Conservation (phyloP, 2,888 invertebrate species). For the Oscheius myriophilus region DNA sequence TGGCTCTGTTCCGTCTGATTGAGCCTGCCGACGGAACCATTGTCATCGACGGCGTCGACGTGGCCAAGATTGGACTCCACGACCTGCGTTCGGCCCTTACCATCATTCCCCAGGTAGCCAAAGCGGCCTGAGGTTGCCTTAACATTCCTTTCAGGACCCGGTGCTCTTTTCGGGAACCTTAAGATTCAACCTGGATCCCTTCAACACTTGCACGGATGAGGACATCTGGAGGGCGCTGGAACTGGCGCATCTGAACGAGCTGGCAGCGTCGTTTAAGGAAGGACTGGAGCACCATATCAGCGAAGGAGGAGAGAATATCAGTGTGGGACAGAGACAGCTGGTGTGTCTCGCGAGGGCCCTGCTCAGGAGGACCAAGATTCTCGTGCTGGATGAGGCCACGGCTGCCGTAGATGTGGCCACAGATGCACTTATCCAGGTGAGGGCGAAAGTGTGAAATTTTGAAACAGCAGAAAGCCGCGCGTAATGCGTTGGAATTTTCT, state of each 20-base stretch:
- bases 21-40: slow-evolving; percentile 83
- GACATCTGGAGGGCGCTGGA: slow-evolving; percentile 57
- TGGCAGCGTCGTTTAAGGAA: slow-evolving; percentile 35
- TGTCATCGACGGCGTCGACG: slow-evolving; percentile 84
- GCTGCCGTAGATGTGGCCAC: slow-evolving; percentile 75
- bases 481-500: too few relatives aligned
- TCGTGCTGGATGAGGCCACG: slow-evolving; percentile 78
- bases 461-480: too few relatives aligned
- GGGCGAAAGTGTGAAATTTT: too few relatives aligned
- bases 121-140: neutral
- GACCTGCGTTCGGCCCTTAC: slow-evolving; percentile 84
- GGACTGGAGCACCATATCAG: slow-evolving; percentile 53
- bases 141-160: slow-evolving; percentile 49
- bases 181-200: slow-evolving; percentile 69
- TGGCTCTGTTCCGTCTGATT: slow-evolving; percentile 88
- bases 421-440: slow-evolving; percentile 54
- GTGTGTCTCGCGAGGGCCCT: slow-evolving; percentile 41
- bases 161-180: slow-evolving; percentile 67
- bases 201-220: slow-evolving; percentile 53
- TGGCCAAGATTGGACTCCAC: slow-evolving; percentile 84
- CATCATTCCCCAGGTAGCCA: slow-evolving; percentile 78
- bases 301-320: slow-evolving; percentile 61
- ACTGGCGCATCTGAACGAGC: slow-evolving; percentile 60
- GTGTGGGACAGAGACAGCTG: slow-evolving; percentile 36
- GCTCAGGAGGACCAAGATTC: slow-evolving; percentile 73